phyloP scores from a whole-genome alignment of 1,140 invertebrate genomes.

The Proctacanthus coquilletti region DNA sequence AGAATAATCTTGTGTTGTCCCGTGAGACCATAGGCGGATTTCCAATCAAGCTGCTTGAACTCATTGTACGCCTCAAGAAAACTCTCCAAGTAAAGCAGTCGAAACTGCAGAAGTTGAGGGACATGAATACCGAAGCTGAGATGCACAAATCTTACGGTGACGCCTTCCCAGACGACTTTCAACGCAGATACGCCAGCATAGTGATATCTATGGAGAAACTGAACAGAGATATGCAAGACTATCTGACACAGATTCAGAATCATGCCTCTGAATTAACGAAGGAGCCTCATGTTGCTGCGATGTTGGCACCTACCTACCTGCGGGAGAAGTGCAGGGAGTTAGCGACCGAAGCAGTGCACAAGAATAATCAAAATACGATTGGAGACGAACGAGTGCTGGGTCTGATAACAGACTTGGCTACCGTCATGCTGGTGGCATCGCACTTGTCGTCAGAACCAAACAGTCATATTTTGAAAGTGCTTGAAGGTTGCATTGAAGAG shows the following conservation, averaged over 20 bases:
- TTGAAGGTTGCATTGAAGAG: conserved; percentile 82
- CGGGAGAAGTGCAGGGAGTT: conserved; percentile 75
- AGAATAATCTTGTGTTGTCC: conserved; percentile 11
- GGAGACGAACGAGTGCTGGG: conserved; percentile 48
- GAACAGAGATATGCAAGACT: conserved; percentile 74
- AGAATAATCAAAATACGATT: conserved; percentile 48
- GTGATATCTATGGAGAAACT: conserved; percentile 84
- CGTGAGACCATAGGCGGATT: conserved; percentile 57
- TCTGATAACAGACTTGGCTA: conserved; percentile 75
- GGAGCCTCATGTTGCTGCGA: conserved; percentile 70
- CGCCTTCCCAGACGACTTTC: conserved; percentile 56
- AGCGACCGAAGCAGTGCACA: conserved; percentile 63
- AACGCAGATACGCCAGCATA: conserved; percentile 73
- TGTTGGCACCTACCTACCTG: conserved; percentile 74
- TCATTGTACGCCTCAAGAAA: conserved; percentile 76
- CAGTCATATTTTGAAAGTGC: conserved; percentile 79
- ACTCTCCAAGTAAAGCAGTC: conserved; percentile 68
- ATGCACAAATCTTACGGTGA: conserved; percentile 47
- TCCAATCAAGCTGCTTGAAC: conserved; percentile 68
- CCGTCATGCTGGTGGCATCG: conserved; percentile 85
- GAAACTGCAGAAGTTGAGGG: conserved; percentile 63
- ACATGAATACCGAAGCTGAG: conserved; percentile 85
- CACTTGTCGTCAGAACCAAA: conserved; percentile 78
- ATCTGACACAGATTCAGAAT: conserved; percentile 69
- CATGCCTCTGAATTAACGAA: conserved; percentile 77